Evolutionary conservation across 2,888 invertebrate species (phyloP).

Genomic region (Sussaba pulchella): DNA sequence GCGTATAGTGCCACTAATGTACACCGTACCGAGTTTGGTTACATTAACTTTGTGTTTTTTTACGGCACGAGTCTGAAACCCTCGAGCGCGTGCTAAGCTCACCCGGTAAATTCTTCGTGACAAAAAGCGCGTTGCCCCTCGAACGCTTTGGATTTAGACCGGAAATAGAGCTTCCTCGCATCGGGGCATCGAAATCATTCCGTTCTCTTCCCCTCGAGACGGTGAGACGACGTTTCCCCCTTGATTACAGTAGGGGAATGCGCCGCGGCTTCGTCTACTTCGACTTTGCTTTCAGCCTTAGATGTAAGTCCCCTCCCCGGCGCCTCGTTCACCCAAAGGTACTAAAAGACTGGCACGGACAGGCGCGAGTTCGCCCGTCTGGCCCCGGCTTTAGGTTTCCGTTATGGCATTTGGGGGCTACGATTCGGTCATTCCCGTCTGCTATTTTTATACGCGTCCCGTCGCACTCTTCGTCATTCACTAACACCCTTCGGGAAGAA

Average conservation of each 20-base stretch:
- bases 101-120: slow-evolving; percentile 63
- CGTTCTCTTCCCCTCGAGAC: slow-evolving; percentile 34
- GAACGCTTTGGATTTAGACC: slow-evolving; percentile 68
- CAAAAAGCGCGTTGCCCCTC: slow-evolving; percentile 47
- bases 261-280: slow-evolving; percentile 46
- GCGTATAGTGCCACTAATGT: not conserved
- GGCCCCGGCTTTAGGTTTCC: slow-evolving; percentile 32
- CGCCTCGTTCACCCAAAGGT: slow-evolving; percentile 1
- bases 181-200: slow-evolving; percentile 48
- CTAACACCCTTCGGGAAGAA: slow-evolving; percentile 43
- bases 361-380: slow-evolving; percentile 9
- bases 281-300: slow-evolving; percentile 70
- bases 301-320: slow-evolving; percentile 62
- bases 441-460: slow-evolving; percentile 59
- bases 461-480: slow-evolving; percentile 33
- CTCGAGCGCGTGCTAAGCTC: slow-evolving; percentile 60
- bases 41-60: slow-evolving; percentile 48
- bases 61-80: slow-evolving; percentile 56
- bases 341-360: slow-evolving; percentile 1
- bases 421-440: slow-evolving; percentile 51
- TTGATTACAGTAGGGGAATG: slow-evolving; percentile 31
- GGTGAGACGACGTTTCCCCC: not conserved
- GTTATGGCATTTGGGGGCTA: slow-evolving; percentile 34
- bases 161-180: slow-evolving; percentile 78
- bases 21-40: slow-evolving; percentile 38